Conservation (phyloP, 2,888 invertebrate genomes). For the Barypeithes pellucidus region DNA sequence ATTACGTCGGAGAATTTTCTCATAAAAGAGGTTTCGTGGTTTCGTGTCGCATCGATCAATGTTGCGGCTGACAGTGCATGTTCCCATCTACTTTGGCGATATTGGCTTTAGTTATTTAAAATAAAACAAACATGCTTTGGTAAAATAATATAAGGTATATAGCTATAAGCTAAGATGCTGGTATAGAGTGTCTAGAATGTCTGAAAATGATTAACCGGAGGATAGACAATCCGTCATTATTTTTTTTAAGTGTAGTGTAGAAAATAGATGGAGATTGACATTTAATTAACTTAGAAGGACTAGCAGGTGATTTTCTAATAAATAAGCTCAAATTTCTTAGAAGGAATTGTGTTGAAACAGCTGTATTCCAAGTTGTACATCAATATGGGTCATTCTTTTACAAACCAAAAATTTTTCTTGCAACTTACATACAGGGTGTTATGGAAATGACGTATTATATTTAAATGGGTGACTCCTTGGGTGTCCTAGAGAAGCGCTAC, state of each 20-base stretch:
- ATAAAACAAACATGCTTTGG: slow-evolving; percentile 35
- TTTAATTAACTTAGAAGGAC: too few relatives aligned
- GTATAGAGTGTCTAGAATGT: background rate
- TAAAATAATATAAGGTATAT: slow-evolving; percentile 17
- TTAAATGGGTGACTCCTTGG: too few relatives aligned
- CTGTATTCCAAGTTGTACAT: too few relatives aligned
- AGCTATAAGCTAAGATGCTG: background rate
- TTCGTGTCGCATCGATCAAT: slow-evolving; percentile 54
- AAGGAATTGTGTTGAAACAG: too few relatives aligned
- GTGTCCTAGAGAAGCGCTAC: too few relatives aligned
- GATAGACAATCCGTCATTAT: background rate
- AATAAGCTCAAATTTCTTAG: too few relatives aligned
- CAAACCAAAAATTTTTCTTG: too few relatives aligned
- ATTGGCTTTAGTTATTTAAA: slow-evolving; percentile 52
- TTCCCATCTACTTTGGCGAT: slow-evolving; percentile 48
- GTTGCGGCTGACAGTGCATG: slow-evolving; percentile 53
- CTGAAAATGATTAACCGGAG: slow-evolving; percentile 15
- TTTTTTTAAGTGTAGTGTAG: background rate
- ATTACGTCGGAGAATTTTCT: slow-evolving; percentile 51
- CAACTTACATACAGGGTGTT: too few relatives aligned
- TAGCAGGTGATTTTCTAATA: too few relatives aligned
- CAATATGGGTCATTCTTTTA: too few relatives aligned
- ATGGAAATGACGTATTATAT: too few relatives aligned
- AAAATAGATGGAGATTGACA: too few relatives aligned
- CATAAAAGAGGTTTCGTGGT: slow-evolving; percentile 52